A percentile compares a stretch with the other conserved stretches of the same genome.
These are phyloP conservation scores for Myotis davidii DNA, from an alignment of 2,113 vertebrate species.

Conservation along the genomic window DNA sequence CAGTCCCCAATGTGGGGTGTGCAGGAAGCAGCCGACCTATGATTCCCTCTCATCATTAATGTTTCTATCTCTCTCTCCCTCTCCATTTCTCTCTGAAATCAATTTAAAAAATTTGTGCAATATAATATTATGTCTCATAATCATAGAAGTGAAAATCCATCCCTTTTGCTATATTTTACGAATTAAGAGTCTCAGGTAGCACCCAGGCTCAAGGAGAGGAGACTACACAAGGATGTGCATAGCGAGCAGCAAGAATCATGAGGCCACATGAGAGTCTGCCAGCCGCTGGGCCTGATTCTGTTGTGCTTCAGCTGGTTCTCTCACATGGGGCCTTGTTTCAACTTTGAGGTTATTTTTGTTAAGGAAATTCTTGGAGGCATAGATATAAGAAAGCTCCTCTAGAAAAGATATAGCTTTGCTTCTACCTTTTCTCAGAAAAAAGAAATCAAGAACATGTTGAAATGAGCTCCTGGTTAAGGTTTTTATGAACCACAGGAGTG, in stretches of 20 bases:
- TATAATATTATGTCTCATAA: neutral
- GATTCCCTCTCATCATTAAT: no score
- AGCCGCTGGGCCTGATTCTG: neutral
- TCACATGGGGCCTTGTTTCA: neutral
- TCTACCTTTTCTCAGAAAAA: neutral
- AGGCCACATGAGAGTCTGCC: neutral
- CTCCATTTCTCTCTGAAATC: no score
- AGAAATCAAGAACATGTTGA: neutral
- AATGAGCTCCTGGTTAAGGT: neutral
- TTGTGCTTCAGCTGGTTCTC: neutral
- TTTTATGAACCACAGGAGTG: neutral
- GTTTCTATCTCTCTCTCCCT: no score
- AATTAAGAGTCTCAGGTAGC: neutral
- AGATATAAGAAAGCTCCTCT: neutral
- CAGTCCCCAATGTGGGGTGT: no score
- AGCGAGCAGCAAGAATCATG: neutral
- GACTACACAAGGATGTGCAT: neutral
- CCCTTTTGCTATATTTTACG: neutral
- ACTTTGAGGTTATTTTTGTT: neutral
- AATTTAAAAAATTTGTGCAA: no score
- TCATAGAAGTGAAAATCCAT: neutral
- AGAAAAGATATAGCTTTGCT: neutral
- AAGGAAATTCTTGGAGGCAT: neutral
- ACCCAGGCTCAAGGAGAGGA: neutral
- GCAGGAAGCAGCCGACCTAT: no score